Evolutionary conservation across 2,888 invertebrate genomes (phyloP), one percentile per base, ranked within the genome.

Genomic region (Tiphia femorata): DNA sequence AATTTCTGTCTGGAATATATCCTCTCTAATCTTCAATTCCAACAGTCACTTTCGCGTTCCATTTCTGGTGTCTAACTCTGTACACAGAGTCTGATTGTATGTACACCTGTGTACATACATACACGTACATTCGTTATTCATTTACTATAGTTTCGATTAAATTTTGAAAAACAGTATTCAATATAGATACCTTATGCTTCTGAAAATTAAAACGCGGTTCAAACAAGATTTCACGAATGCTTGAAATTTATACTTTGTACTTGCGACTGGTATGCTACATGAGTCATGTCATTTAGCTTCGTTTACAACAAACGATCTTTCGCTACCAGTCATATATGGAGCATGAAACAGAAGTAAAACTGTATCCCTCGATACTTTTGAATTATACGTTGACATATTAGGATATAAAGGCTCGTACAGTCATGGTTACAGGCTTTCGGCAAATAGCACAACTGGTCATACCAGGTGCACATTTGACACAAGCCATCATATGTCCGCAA

Each of bases 401-500:
- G 72, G 82, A 78, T 73, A 90, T 84, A 79, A 88, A 90, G 52
- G 89, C 90, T 77, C 89, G 85, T 41, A 91, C 88, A 33, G 88
- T 88, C 69, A 89, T 91, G 67, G 88, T 87, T 72, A 94, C 90
- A 49, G 87, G 87, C 74, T 89, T 86, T 55, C 97, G 89, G 85
- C 97, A 97, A 75, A 97, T 89, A 33, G 96, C 95, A 84, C 97
- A 97, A 73, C 89, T 91, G 71, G 90, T 89, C 54, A 96, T 89
- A 49, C 94, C 91, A 19, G 94, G 90, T 35, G 96, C 95, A 87
- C 98, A 98, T 77, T 92, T 92, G 49, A 92, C 91, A 85, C 98
- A 98, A 46, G 96, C 92, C 51, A 96, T 92, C 76, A 97, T 91
- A 86, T 98, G 98, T 64, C 96, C 95, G 85, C 98, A 98, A 44